A percentile compares a stretch with the other conserved stretches of the same genome.
These are phyloP conservation scores for Misgurnus mizolepis DNA, from an alignment of 2,113 vertebrate genomes.

Conservation along the genomic window DNA sequence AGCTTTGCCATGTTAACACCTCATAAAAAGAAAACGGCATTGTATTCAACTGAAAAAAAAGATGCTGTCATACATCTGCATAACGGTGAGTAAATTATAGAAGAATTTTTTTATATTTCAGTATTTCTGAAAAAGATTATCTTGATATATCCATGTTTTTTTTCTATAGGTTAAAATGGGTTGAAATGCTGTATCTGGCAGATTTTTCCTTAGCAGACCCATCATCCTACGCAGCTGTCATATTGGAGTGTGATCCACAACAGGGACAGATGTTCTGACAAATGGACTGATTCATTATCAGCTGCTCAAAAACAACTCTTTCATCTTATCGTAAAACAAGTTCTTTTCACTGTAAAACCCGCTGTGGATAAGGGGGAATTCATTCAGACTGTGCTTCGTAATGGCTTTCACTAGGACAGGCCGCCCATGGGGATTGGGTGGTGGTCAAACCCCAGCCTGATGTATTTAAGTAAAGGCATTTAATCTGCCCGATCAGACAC, in stretches of 20 bases:
- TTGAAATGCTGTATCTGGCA: not conserved
- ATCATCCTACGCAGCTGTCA: not conserved
- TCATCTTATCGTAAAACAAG: conserved; percentile 15
- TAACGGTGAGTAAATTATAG: too few species aligned
- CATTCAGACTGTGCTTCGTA: conserved; percentile 8
- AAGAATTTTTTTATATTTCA: too few species aligned
- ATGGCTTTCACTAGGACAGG: not conserved
- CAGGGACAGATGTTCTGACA: conserved; percentile 8
- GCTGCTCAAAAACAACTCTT: conserved; percentile 15
- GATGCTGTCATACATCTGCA: too few species aligned
- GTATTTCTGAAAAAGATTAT: too few species aligned
- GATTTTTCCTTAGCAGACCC: not conserved
- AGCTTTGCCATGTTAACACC: too few species aligned
- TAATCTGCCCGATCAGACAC: conserved; percentile 33
- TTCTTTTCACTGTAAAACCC: conserved; percentile 1
- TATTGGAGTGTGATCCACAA: conserved; percentile 14
- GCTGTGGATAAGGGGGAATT: not conserved
- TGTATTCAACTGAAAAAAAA: too few species aligned
- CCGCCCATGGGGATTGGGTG: conserved; percentile 22
- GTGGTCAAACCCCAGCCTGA: conserved; percentile 35
- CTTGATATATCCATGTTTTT: not conserved
- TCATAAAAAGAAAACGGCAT: too few species aligned
- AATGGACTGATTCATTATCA: conserved; percentile 8
- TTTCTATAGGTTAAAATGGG: not conserved
- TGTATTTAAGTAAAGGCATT: conserved; percentile 26